Evolutionary conservation across 1,140 invertebrate species (phyloP).

Genomic region (Drosophila virilis): DNA sequence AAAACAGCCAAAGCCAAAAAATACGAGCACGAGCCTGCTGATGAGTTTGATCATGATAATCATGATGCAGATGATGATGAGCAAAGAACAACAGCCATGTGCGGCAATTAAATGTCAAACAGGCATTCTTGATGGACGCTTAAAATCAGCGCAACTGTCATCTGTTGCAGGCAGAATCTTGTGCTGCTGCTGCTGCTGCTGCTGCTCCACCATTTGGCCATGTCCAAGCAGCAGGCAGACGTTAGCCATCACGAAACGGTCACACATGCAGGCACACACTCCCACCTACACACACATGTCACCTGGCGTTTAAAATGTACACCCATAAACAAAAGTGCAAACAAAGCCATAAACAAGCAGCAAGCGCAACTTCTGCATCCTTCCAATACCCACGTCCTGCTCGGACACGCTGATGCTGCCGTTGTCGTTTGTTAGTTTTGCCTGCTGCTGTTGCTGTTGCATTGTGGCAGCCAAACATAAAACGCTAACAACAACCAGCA

Average conservation of each 20-base stretch:
- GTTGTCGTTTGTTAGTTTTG: constrained; percentile 53
- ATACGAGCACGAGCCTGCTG: constrained; percentile 1
- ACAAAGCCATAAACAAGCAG: constrained; percentile 80
- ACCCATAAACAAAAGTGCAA: constrained; percentile 83
- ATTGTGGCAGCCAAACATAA: constrained; percentile 47
- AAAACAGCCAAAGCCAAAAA: constrained; percentile 24
- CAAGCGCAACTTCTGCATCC: background rate
- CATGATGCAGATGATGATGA: constrained; percentile 11
- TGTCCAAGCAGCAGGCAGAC: constrained; percentile 34
- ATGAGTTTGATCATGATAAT: constrained; percentile 7
- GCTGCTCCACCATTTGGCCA: constrained; percentile 4
- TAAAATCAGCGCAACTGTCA: constrained; percentile 79
- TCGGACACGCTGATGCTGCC: constrained; percentile 39
- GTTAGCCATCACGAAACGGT: constrained; percentile 62
- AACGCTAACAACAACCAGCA: constrained; percentile 37
- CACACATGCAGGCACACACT: constrained; percentile 22
- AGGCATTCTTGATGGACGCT: constrained; percentile 78
- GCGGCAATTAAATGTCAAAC: constrained; percentile 81
- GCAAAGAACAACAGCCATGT: constrained; percentile 55
- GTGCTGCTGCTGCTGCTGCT: constrained; percentile 12
- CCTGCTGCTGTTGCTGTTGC: constrained; percentile 27
- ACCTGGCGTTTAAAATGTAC: constrained; percentile 78
- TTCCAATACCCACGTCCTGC: background rate
- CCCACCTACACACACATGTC: constrained; percentile 48
- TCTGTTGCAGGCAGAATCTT: constrained; percentile 39